Evolutionary conservation across 1,140 invertebrate species (phyloP).

Genomic region (Drosophila cardini): DNA sequence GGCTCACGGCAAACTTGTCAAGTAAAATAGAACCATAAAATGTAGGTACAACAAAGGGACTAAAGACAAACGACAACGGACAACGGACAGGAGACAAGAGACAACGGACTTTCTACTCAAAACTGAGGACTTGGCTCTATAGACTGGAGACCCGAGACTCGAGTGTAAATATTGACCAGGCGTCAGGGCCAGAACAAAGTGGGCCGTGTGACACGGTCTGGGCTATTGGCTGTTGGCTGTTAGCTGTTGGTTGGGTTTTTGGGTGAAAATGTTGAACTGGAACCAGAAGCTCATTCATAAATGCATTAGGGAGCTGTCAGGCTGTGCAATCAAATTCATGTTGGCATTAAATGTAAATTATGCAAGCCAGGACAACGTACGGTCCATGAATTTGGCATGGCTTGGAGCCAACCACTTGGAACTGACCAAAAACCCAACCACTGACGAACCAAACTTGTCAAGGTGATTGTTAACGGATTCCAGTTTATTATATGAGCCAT

Average conservation of each 20-base stretch:
- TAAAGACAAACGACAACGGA: background rate
- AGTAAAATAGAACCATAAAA: conserved; percentile 47
- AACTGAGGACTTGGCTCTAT: background rate
- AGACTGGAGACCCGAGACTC: conserved; percentile 1
- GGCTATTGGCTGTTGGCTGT: no score
- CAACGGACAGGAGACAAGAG: background rate
- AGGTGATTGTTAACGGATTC: conserved; percentile 51
- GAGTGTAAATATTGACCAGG: conserved; percentile 51
- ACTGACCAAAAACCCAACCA: conserved; percentile 28
- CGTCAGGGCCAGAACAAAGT: background rate
- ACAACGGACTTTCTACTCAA: background rate
- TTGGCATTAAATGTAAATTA: conserved; percentile 57
- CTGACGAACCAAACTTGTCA: conserved; percentile 44
- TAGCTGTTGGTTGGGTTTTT: no score
- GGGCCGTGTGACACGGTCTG: background rate
- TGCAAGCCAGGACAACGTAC: conserved; percentile 28
- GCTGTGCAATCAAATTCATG: conserved; percentile 54
- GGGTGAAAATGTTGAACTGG: conserved; percentile 5
- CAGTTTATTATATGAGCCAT: conserved; percentile 52
- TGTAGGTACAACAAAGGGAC: conserved; percentile 41
- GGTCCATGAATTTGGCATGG: conserved; percentile 55
- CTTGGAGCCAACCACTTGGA: conserved; percentile 43
- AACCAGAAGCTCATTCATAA: conserved; percentile 48
- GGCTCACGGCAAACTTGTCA: conserved; percentile 42
- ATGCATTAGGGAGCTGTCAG: conserved; percentile 53